phyloP scores from a whole-genome alignment of 1,140 invertebrate species.

The Bombus superbus region DNA sequence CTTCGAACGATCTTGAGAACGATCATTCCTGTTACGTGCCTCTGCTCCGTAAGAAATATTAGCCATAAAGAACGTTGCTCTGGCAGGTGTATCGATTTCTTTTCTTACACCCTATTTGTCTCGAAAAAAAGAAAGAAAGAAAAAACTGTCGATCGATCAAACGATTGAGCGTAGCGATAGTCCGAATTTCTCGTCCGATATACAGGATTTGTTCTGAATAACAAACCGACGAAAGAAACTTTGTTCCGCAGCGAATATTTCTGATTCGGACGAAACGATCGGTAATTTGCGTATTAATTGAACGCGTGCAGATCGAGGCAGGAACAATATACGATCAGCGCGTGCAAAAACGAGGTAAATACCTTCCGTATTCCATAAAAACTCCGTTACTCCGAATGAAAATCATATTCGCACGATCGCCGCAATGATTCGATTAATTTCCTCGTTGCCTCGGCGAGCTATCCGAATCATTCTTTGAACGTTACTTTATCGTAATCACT shows the following conservation, averaged over 20 bases:
- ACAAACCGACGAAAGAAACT: not conserved
- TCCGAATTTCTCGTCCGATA: not conserved
- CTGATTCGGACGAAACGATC: not conserved
- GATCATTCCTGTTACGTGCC: not conserved
- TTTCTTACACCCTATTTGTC: not conserved
- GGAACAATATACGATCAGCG: slow-evolving; percentile 30
- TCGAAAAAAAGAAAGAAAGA: not conserved
- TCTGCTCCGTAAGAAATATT: no score
- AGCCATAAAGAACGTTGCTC: not conserved
- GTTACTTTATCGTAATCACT: not conserved
- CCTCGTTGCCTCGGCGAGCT: no score
- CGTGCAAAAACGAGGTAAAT: not conserved
- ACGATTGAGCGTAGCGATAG: not conserved
- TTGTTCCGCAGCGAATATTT: not conserved
- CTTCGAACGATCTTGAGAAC: slow-evolving; percentile 22
- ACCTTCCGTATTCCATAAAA: not conserved
- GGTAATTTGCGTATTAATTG: slow-evolving; percentile 33
- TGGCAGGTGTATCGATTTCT: not conserved
- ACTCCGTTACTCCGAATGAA: not conserved
- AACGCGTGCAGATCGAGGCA: slow-evolving; percentile 4
- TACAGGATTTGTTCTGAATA: not conserved
- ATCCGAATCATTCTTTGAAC: not conserved
- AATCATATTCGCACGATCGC: not conserved
- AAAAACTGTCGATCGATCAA: not conserved
- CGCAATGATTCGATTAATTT: slow-evolving; percentile 21